A percentile compares a stretch with the other conserved stretches of the same genome.
Conservation (phyloP, 2,888 invertebrate genomes). For the Dinocampus coccinellae region DNA sequence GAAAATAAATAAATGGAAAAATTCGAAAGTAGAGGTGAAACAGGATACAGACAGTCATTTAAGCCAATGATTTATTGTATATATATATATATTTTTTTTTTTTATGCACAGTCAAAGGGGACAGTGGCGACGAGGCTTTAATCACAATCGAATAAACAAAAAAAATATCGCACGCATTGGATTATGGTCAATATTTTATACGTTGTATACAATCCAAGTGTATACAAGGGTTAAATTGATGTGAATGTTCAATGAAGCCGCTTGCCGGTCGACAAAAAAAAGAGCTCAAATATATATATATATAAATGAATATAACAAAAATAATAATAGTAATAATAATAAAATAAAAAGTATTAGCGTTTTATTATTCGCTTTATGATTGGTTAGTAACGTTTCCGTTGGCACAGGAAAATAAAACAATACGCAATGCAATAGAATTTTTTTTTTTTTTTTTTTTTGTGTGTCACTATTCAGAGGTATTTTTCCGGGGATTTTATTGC, state of each 20-base stretch:
- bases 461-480: background rate
- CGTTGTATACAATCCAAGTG: background rate
- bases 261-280: background rate
- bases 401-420: background rate
- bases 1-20: too few species aligned
- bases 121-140: constrained; percentile 11
- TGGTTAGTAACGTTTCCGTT: constrained; percentile 10
- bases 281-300: too few species aligned
- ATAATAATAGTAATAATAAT: background rate
- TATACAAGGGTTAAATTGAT: constrained; percentile 7
- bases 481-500: constrained; percentile 11
- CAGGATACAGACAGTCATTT: constrained; percentile 17
- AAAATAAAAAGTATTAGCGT: background rate
- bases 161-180: background rate
- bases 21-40: background rate
- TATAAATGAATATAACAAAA: too few species aligned
- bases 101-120: constrained; percentile 7
- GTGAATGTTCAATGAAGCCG: constrained; percentile 17
- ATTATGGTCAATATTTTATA: background rate
- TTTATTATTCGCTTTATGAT: constrained; percentile 13
- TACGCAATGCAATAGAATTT: background rate
- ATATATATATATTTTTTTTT: too few species aligned
- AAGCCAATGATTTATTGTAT: constrained; percentile 10
- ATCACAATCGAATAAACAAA: background rate
- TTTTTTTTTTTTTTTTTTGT: background rate